Evolutionary conservation across 1,140 invertebrate genomes (phyloP).

Genomic region (Drosophila seguyi): DNA sequence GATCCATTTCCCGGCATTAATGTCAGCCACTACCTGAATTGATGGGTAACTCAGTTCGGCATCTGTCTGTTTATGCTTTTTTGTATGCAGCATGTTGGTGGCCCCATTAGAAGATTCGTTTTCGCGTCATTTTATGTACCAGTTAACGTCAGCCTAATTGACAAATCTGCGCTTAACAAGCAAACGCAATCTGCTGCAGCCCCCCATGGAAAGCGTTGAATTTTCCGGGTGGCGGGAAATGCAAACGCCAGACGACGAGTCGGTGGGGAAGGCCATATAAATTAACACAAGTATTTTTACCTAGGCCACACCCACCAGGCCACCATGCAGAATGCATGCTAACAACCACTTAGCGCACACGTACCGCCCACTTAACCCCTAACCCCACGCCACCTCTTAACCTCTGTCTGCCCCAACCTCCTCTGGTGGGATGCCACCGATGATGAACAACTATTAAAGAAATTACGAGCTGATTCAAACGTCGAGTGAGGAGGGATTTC

Average conservation of each 20-base stretch:
- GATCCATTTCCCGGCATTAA: constrained; percentile 4
- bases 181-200: constrained; percentile 63
- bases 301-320: constrained; percentile 53
- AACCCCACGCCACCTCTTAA: neutral
- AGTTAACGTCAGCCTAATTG: constrained; percentile 74
- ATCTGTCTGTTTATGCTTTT: constrained; percentile 3
- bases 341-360: constrained; percentile 76
- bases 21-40: neutral
- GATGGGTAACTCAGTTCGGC: constrained; percentile 27
- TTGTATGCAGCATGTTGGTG: constrained; percentile 1
- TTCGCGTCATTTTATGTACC: constrained; percentile 48
- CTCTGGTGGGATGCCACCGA: constrained; percentile 13
- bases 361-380: constrained; percentile 21
- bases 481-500: constrained; percentile 12
- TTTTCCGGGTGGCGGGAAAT: constrained; percentile 31
- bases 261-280: constrained; percentile 59
- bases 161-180: constrained; percentile 75
- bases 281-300: constrained; percentile 77
- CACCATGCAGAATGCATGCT: constrained; percentile 70
- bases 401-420: constrained; percentile 7
- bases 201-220: constrained; percentile 11
- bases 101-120: constrained; percentile 10
- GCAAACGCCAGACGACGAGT: constrained; percentile 32
- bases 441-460: constrained; percentile 79
- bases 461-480: constrained; percentile 71